Evolutionary conservation across 2,797 vertebrate species (phyloP), one percentile per base, ranked within the genome.

Genomic region (Enteromius trimaculatus): DNA sequence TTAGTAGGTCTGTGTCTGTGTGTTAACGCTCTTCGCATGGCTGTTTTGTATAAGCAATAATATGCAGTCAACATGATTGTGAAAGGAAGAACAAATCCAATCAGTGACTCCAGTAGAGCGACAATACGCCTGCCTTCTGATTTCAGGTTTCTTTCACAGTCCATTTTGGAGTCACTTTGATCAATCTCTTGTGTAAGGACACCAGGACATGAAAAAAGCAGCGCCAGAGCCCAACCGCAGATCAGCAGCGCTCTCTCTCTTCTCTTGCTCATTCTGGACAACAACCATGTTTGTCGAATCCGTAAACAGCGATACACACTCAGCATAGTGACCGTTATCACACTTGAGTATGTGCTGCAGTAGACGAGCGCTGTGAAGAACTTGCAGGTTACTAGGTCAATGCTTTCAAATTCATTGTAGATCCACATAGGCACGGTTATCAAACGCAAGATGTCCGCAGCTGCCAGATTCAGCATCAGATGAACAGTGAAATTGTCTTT

Each of bases 391-490:
- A 3, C 21, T 37, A 49, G 19, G 9, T 79, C 74, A 29, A 87
- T 69, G 17, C 16, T 53, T 71, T 83, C 1, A n/a, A 11, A 60
- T 5, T 62, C 5, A 26, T 62, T 47, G 19, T 80, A 88, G 31
- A 89, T 85, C 84, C 81, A 88, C 44, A 84, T 58, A 0, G 88
- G 88, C 42, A 89, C 65, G 11, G 84, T 86, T 44, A 88, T 21
- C 71, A 89, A 85, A 44, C 85, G 81, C 60, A 90, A 42, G 47
- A 89, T 81, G 80, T 90, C 88, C 0, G 86, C 77, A 23, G 82
- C 84, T 8, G 87, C 88, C 86, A 89, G 77, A 26, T 86, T 89
- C 26, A 89, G 83, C 60, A 90, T 89, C 26, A 90, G 84, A 3
- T 65, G 68, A 19, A 88, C 29, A 0, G 86, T 88, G 74, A 89